Evolutionary conservation across 2,888 invertebrate species (phyloP).

Genomic region (Orchesella flavescens): DNA sequence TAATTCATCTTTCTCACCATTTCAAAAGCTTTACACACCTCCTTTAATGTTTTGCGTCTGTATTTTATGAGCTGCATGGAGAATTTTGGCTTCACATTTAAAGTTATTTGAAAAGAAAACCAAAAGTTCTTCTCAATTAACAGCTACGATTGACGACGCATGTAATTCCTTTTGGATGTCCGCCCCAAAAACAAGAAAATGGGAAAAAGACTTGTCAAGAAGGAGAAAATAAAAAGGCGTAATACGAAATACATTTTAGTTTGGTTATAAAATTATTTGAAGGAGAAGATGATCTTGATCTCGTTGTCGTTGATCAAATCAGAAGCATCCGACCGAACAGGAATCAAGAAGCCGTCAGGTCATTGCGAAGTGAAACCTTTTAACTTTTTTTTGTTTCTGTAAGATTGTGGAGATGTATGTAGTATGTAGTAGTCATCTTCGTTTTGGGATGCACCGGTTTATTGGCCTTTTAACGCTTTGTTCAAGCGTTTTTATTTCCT

Average conservation of each 20-base stretch:
- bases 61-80: constrained; percentile 14
- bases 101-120: constrained; percentile 43
- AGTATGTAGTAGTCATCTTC: too few species aligned
- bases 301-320: constrained; percentile 35
- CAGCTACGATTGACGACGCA: background rate
- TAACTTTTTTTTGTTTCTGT: background rate
- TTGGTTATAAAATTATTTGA: background rate
- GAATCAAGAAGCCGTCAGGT: background rate
- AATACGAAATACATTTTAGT: background rate
- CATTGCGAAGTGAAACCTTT: background rate
- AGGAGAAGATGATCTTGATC: constrained; percentile 16
- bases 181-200: constrained; percentile 41
- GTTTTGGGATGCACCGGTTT: constrained; percentile 18
- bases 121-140: constrained; percentile 38
- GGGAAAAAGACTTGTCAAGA: constrained; percentile 22
- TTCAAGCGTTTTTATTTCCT: constrained; percentile 10
- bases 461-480: constrained; percentile 51
- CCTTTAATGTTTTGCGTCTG: constrained; percentile 11
- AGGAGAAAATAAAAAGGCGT: background rate
- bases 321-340: constrained; percentile 12
- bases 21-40: constrained; percentile 47
- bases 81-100: constrained; percentile 49
- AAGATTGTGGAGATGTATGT: background rate
- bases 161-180: constrained; percentile 23
- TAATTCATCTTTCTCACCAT: constrained; percentile 41